Base-by-base conservation (phyloP, 2,113 vertebrate genomes). In the Passerina amoena region DNA sequence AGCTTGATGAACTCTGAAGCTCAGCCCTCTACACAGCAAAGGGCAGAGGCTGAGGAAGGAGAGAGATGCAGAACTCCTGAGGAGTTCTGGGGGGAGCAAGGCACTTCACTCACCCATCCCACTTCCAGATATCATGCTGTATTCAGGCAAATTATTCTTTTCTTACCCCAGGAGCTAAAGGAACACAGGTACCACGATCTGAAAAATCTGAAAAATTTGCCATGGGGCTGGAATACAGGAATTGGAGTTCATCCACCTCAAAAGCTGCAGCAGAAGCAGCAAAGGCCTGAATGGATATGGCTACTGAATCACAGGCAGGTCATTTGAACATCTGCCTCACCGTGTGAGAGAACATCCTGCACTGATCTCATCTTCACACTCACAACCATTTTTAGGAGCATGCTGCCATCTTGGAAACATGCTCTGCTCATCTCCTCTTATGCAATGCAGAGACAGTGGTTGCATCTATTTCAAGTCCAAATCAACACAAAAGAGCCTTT, bases 41-140 rank as follows among this genome's bases (percentile, higher is more conserved):
- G 50, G 38, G 12, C 80, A 70, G 60, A 2, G 5, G 50, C 31
- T 70, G 59, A 40, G 45, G 45, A 72, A 86, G 31, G 18, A 87
- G 44, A 50, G 10, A 27, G 13, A 35, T 5, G 22, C 7, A n/a
- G 21, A 72, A 25, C 9, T 37, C 15, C 2, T 1, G 0, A 63
- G 51, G 23, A 79, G 38, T 9, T 51, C 60, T n/a, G 12, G 6
- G 54, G 19, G 38, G 19, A n/a, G 27, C 30, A 57, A 42, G 14
- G 54, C 37, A 48, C 35, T 59, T 33, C 35, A 53, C 33, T 51
- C 14, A 33, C 48, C 30, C 81, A 91, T 35, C 35, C 51, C 23
- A 66, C 23, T 28, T n/a, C 38, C 59, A 66, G 30, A 12, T 35
- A 37, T 1, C 27, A 25, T 6, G 1, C 24, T 11, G 0, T 14